Percentiles rank a stretch among this genome's conserved stretches.
Conservation (phyloP, 2,888 invertebrate genomes). For the Zeuzera pyrina region DNA sequence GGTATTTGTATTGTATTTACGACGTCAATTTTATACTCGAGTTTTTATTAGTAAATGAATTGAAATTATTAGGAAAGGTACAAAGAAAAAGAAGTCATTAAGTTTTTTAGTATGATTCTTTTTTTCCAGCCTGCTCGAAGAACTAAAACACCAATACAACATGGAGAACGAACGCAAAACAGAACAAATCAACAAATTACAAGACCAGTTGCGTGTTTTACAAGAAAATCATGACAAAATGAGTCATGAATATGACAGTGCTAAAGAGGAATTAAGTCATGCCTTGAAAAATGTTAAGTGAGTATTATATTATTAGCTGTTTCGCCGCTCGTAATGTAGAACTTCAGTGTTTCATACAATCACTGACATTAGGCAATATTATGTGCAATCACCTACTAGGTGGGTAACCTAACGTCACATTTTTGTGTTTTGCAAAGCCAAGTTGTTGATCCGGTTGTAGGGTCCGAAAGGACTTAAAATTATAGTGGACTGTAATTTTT, state of each 20-base stretch:
- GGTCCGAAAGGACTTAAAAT: no score
- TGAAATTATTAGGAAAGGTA: background rate
- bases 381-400: no score
- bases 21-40: background rate
- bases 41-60: background rate
- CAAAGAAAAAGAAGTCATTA: background rate
- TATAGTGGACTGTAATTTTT: no score
- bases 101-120: background rate
- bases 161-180: constrained; percentile 76
- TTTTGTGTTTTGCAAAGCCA: no score
- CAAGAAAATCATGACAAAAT: constrained; percentile 42
- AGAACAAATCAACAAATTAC: constrained; percentile 63
- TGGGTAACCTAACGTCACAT: no score
- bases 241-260: constrained; percentile 31
- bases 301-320: background rate
- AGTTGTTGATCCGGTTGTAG: no score
- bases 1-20: no score
- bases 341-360: no score
- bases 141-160: constrained; percentile 81
- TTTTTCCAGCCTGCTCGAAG: constrained; percentile 76
- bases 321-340: background rate
- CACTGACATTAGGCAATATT: no score
- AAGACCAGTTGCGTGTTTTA: constrained; percentile 56
- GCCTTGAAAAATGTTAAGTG: constrained; percentile 74
- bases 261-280: constrained; percentile 63